Base-by-base conservation (phyloP, 2,797 vertebrate genomes). In the Somateria mollissima region DNA sequence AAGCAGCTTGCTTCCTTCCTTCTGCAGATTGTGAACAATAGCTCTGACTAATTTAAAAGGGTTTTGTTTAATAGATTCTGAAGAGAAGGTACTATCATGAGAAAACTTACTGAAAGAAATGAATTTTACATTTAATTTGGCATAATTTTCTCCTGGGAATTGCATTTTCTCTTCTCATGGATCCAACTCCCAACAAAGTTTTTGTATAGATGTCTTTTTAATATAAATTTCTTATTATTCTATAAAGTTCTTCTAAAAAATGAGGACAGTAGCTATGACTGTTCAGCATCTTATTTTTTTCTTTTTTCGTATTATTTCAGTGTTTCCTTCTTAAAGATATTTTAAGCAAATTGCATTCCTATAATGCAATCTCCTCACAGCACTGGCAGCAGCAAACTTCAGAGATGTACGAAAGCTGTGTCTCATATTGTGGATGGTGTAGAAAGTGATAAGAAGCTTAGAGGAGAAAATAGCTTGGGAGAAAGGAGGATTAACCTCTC, bases 361-460 rank as follows among this genome's bases (percentile, higher is more conserved):
- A 14, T 57, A 79, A 74, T 39, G n/a, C 71, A 84, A 79, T 87
- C 82, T 94, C 14, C 57, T 75, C 49, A 47, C 62, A 78, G 41
- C 64, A 61, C 2, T 87, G 74, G 51, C 85, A 93, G 61, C 0
- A 0, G 45, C 61, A 92, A 94, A 94, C 54, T 87, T 94, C 18
- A 77, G 69, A 90, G 77, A 65, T 30, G 49, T 24, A 67, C 0
- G 1, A 83, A 93, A 85, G 71, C 27, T 69, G 9, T 75, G 60
- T 54, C 57, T 94, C 75, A 4, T 67, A 74, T 61, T 69, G 80
- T 87, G 94, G 65, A 84, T 83, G 41, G 78, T 75, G 70, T 66
- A 85, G 82, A 91, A 92, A 70, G 62, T 92, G 90, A 96, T 96
- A 96, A 96, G 93, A 81, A 89, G 95, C 90, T 95, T 95, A 95